Conservation (phyloP, 2,113 vertebrate species). For the Myiagra hebetior region DNA sequence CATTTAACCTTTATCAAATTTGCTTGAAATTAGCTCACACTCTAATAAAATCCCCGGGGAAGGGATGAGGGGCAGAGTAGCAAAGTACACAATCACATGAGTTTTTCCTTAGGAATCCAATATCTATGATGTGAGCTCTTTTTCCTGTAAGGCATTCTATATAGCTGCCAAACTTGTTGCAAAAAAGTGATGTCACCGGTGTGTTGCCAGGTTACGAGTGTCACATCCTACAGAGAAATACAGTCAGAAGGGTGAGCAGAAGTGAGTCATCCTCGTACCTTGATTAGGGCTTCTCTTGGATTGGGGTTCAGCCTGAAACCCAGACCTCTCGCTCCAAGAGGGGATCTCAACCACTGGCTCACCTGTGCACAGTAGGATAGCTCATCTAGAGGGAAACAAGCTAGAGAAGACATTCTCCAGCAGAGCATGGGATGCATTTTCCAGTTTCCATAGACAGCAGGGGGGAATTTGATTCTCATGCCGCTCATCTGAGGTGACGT, state of each 20-base stretch:
- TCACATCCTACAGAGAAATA: slow-evolving; percentile 33
- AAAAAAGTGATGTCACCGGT: slow-evolving; percentile 10
- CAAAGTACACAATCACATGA: neutral
- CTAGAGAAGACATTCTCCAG: neutral
- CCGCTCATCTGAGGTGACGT: neutral
- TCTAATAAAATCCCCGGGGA: neutral
- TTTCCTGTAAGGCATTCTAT: slow-evolving; percentile 1
- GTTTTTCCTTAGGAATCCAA: neutral
- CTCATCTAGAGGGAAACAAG: neutral
- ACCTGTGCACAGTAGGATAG: neutral
- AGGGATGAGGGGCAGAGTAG: neutral
- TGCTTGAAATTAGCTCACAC: neutral
- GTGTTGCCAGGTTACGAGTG: slow-evolving; percentile 30
- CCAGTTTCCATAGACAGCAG: neutral
- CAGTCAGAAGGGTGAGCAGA: slow-evolving; percentile 31
- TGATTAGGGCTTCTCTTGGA: neutral
- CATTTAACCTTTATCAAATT: neutral
- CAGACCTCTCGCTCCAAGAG: neutral
- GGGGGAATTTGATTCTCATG: neutral
- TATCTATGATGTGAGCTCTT: neutral
- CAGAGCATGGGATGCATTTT: neutral
- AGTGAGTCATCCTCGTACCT: slow-evolving; percentile 14
- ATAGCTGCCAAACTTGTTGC: slow-evolving; percentile 25
- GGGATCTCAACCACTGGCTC: neutral
- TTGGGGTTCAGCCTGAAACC: neutral